Evolutionary conservation across 1,140 invertebrate species (phyloP).

Genomic region (Scaptomyza montana): DNA sequence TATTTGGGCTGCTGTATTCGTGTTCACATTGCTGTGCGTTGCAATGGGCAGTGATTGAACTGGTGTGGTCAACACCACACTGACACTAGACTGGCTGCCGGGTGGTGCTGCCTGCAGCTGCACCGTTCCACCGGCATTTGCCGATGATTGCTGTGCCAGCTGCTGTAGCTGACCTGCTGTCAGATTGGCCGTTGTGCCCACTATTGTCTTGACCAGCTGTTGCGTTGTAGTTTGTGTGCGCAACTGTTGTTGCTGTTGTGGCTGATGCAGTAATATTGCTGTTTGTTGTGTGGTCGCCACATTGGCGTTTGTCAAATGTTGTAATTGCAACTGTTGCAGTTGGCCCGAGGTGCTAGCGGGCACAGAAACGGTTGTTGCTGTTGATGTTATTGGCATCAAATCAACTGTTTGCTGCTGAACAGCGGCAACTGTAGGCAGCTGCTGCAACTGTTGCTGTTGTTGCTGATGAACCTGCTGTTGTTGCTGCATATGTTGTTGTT

Average conservation of each 20-base stretch:
- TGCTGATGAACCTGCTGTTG: constrained; percentile 39
- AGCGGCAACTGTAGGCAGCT: constrained; percentile 39
- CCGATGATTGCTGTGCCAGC: constrained; percentile 61
- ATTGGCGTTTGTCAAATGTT: constrained; percentile 65
- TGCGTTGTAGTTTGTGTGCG: constrained; percentile 57
- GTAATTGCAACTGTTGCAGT: constrained; percentile 65
- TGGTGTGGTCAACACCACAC: constrained; percentile 81
- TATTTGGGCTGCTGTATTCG: constrained; percentile 76
- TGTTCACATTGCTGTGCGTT: constrained; percentile 61
- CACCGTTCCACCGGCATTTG: constrained; percentile 28
- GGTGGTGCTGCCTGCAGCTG: constrained; percentile 43
- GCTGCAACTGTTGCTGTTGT: constrained; percentile 56
- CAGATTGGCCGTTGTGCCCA: constrained; percentile 60
- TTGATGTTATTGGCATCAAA: constrained; percentile 43
- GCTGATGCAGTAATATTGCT: constrained; percentile 66
- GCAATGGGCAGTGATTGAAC: constrained; percentile 69
- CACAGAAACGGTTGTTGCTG: constrained; percentile 59
- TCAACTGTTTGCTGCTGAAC: constrained; percentile 59
- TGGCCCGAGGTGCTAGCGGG: constrained; percentile 49
- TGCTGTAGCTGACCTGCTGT: constrained; percentile 77
- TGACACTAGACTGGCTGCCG: constrained; percentile 66
- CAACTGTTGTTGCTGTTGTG: constrained; percentile 60
- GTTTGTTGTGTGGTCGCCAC: constrained; percentile 59
- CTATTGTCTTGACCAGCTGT: constrained; percentile 80
- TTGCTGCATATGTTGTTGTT: constrained; percentile 36